phyloP scores from a whole-genome alignment of 2,113 vertebrate genomes.

The Felis chaus region DNA sequence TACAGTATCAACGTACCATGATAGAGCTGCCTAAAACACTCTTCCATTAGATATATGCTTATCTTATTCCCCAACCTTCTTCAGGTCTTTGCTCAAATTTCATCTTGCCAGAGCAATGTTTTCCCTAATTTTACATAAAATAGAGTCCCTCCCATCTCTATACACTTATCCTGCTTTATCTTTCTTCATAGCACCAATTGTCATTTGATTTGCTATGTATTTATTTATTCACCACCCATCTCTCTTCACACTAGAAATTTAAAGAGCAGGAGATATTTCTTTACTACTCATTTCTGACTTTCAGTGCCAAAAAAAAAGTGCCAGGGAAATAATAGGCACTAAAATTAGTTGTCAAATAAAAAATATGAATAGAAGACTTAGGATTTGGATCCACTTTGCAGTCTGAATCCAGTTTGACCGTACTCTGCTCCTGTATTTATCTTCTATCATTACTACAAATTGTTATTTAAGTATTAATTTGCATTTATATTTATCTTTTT shows the following conservation, averaged over 20 bases:
- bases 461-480: background rate
- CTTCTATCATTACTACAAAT: background rate
- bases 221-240: background rate
- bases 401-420: background rate
- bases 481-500: background rate
- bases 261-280: background rate
- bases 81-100: background rate
- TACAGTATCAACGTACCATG: background rate
- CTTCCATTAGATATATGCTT: background rate
- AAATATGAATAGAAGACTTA: background rate
- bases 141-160: background rate
- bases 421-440: background rate
- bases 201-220: background rate
- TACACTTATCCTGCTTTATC: background rate
- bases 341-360: background rate
- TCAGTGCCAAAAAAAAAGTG: background rate
- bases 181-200: background rate
- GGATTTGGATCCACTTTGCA: background rate
- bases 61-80: background rate
- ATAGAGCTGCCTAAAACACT: background rate
- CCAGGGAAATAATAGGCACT: background rate
- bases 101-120: background rate
- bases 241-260: background rate
- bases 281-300: background rate
- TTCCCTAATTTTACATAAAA: background rate